Percentiles rank a stretch among this genome's conserved stretches.
Conservation (phyloP, 1,140 invertebrate genomes). For the Zaprionus africanus region DNA sequence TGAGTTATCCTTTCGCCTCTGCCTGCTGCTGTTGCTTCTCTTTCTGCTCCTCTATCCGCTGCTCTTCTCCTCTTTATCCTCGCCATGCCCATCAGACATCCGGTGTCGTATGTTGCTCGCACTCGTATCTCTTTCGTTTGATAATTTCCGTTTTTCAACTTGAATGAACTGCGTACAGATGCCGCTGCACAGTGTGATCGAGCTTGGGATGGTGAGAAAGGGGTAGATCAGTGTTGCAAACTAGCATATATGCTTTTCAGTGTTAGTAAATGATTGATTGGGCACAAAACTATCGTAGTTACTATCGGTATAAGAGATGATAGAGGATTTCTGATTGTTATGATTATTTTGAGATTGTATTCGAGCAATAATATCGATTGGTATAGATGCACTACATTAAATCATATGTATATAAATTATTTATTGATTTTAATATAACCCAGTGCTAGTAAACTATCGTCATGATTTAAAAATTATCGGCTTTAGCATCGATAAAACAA, state of each 20-base stretch:
- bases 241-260: neutral
- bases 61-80: conserved; percentile 41
- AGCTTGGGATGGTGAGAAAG: neutral
- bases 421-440: no score
- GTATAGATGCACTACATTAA: no score
- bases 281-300: neutral
- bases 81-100: conserved; percentile 61
- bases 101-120: conserved; percentile 75
- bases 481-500: no score
- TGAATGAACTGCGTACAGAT: conserved; percentile 56
- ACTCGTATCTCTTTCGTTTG: conserved; percentile 76
- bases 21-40: conserved; percentile 6
- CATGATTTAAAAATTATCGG: no score
- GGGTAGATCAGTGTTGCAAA: neutral
- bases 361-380: no score
- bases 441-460: no score
- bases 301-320: neutral
- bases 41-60: conserved; percentile 2
- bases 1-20: conserved; percentile 52
- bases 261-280: neutral
- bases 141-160: conserved; percentile 81
- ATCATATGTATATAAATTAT: no score
- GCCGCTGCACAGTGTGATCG: conserved; percentile 43
- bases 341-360: neutral
- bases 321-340: no score